Evolutionary conservation across 2,888 invertebrate genomes (phyloP), one percentile per base, ranked within the genome.

Genomic region (Mythimna ferrago): DNA sequence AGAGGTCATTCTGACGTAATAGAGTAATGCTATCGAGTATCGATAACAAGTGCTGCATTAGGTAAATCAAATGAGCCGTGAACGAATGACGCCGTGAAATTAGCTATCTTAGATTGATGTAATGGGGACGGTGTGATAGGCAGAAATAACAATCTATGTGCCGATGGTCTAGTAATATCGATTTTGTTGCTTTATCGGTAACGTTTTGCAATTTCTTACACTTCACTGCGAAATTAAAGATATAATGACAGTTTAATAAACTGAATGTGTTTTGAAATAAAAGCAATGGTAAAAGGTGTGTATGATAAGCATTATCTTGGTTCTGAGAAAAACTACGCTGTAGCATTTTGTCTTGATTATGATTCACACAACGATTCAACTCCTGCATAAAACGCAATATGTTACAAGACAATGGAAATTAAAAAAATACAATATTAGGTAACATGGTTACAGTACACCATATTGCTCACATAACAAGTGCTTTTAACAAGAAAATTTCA

Each of bases 51-150:
- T 90, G 87, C 81, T 86, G 87, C 87, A 88, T 89, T 89, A 89
- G 89, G 88, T 88, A 90, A 90, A 90, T 86, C 82, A 89, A 93
- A 93, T 92, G 92, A 93, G 89, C 90, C 93, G 88, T 90, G 89
- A 87, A 91, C 83, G 88, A 89, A 60, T 71, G 78, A 77, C 62
- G 85, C 91, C 88, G 90, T 92, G 91, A 92, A 94, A 94, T 93
- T 89, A 83, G 65, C 89, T 89, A 92, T 90, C 90, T 85, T 76
- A 87, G 85, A 84, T 86, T 87, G 86, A 88, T 83, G 85, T 88
- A 88, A 89, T 88, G 85, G 87, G 86, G 87, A 84, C 88, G 86
- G 70, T 83, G 83, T 63, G 80, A 84, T 87, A 79, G 73, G 72
- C 78, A 72, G 85, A 81, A 76, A 75, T 72, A 71, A 72, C 73